Evolutionary conservation across 2,797 vertebrate species (phyloP).

Genomic region (Microctenopoma stevenorrisi): DNA sequence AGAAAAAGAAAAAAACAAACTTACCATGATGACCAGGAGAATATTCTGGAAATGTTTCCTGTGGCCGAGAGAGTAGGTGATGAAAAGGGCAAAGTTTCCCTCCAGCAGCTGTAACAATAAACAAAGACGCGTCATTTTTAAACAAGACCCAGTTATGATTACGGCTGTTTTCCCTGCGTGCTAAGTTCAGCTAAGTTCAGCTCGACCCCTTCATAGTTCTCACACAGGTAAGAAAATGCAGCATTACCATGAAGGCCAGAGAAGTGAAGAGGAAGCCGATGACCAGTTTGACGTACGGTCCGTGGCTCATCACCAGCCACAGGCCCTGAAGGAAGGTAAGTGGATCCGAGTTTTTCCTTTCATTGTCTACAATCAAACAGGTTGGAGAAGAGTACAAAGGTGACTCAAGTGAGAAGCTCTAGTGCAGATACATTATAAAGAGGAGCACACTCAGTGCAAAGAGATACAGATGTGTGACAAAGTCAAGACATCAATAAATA

Average conservation of each 20-base stretch:
- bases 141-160: background rate
- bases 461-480: no score
- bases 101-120: conserved; percentile 87
- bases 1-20: conserved; percentile 46
- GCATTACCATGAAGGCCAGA: conserved; percentile 92
- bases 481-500: no score
- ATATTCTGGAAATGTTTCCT: conserved; percentile 93
- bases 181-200: no score
- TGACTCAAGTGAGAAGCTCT: background rate
- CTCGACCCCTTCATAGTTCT: background rate
- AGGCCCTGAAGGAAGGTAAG: conserved; percentile 88
- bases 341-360: conserved; percentile 69
- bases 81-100: conserved; percentile 96
- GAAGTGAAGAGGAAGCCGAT: conserved; percentile 94
- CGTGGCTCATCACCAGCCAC: conserved; percentile 88
- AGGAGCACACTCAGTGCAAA: no score
- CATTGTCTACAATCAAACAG: conserved; percentile 74
- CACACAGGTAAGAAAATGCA: conserved; percentile 7
- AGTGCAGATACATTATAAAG: background rate
- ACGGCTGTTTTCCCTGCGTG: no score
- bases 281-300: conserved; percentile 91
- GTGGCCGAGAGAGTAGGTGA: conserved; percentile 91
- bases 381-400: conserved; percentile 9
- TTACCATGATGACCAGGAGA: conserved; percentile 95
- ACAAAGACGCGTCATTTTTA: background rate